Evolutionary conservation across 30 jellyfish, hydroid and myxozoan genomes (phyloP).

Genomic region (Chironex yamaguchii): DNA sequence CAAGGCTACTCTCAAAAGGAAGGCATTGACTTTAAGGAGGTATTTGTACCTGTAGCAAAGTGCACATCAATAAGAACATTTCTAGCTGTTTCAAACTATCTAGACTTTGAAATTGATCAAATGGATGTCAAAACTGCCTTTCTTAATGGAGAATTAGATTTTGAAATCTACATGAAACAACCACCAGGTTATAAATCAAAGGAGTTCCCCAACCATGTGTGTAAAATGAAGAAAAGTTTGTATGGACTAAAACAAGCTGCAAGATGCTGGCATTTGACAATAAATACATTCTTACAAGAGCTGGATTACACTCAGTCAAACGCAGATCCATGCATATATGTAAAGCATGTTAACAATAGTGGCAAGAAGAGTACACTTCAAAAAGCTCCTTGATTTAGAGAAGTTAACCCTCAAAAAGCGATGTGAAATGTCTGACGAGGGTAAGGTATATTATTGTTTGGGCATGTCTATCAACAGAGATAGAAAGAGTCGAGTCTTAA

Average conservation of each 20-base stretch:
- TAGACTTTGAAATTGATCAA: slow-evolving; percentile 48
- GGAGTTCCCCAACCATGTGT: not conserved
- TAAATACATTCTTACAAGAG: not conserved
- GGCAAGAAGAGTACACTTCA: not conserved
- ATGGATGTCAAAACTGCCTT: slow-evolving; percentile 37
- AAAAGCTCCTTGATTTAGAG: no score
- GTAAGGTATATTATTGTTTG: slow-evolving; percentile 29
- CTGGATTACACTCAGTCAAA: slow-evolving; percentile 5
- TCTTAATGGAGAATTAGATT: slow-evolving; percentile 40
- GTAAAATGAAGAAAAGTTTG: slow-evolving; percentile 2
- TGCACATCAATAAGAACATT: slow-evolving; percentile 22
- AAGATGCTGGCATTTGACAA: slow-evolving; percentile 34
- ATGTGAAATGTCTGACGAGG: slow-evolving; percentile 29
- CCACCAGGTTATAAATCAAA: slow-evolving; percentile 8
- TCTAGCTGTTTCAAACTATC: slow-evolving; percentile 23
- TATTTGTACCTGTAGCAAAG: slow-evolving; percentile 61
- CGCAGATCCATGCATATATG: slow-evolving; percentile 60
- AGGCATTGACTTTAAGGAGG: slow-evolving; percentile 27
- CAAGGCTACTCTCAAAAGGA: slow-evolving; percentile 69
- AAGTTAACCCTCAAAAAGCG: slow-evolving; percentile 2
- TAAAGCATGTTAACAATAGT: slow-evolving; percentile 2
- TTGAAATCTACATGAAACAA: slow-evolving; percentile 39
- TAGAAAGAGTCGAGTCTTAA: slow-evolving; percentile 3
- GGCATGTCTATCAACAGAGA: slow-evolving; percentile 25
- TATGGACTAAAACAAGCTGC: slow-evolving; percentile 53